A percentile compares a stretch with the other conserved stretches of the same genome.
phyloP scores from a whole-genome alignment of 1,140 invertebrate species.

The Sipha flava region DNA sequence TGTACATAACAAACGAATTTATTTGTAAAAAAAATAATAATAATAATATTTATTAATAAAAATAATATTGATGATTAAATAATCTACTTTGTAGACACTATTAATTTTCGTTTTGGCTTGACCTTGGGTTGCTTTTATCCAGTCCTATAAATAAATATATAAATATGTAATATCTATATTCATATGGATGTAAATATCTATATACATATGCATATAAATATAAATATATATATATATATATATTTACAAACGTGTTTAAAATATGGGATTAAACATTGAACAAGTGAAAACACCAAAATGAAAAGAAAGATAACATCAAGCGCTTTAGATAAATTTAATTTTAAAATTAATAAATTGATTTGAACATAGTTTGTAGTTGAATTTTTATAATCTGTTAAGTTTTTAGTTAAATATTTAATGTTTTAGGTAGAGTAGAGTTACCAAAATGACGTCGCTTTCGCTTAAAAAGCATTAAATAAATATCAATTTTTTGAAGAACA shows the following conservation, averaged over 20 bases:
- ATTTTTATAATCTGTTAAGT: slow-evolving; percentile 31
- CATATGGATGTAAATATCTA: background rate
- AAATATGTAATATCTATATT: background rate
- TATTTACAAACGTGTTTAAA: background rate
- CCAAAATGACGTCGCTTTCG: slow-evolving; percentile 31
- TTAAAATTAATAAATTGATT: background rate
- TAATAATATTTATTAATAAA: background rate
- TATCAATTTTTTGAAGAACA: background rate
- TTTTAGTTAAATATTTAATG: slow-evolving; percentile 1
- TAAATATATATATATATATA: background rate
- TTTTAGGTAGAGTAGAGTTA: slow-evolving; percentile 9
- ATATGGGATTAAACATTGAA: slow-evolving; percentile 24
- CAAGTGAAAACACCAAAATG: slow-evolving; percentile 18
- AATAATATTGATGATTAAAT: background rate
- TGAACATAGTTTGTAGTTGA: background rate
- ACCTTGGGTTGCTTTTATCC: background rate
- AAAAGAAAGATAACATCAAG: slow-evolving; percentile 17
- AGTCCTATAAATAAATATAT: background rate
- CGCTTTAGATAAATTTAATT: slow-evolving; percentile 21
- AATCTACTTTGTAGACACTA: background rate
- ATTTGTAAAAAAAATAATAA: slow-evolving; percentile 7
- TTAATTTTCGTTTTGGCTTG: slow-evolving; percentile 5
- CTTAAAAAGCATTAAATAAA: slow-evolving; percentile 13
- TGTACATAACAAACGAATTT: slow-evolving; percentile 32
- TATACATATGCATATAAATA: background rate